Percentiles rank a stretch among this genome's conserved stretches.
phyloP scores from a whole-genome alignment of 1,140 invertebrate species.

The Steinernema khuongi region DNA sequence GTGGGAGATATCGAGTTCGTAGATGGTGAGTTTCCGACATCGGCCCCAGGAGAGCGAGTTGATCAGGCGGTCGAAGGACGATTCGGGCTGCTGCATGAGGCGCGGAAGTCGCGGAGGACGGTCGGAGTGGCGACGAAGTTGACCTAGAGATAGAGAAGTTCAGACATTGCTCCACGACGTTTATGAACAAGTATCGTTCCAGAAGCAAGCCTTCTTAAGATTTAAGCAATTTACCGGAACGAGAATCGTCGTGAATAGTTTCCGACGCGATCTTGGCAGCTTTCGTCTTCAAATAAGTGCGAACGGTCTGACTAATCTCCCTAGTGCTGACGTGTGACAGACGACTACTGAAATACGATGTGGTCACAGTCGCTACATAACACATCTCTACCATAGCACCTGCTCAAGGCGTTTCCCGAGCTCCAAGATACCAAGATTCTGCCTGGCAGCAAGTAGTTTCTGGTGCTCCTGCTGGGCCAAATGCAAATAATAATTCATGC shows the following conservation, averaged over 20 bases:
- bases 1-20: constrained; percentile 77
- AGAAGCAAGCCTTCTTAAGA: no score
- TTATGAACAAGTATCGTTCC: no score
- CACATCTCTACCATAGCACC: neutral
- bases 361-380: neutral
- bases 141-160: no score
- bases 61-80: neutral
- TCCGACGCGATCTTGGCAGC: neutral
- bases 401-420: neutral
- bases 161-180: no score
- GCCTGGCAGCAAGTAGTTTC: neutral
- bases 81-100: neutral
- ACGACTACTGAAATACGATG: neutral
- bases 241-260: neutral
- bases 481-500: neutral
- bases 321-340: neutral
- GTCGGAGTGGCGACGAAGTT: neutral
- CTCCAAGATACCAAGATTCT: neutral
- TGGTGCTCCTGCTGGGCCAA: neutral
- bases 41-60: neutral
- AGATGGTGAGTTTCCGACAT: constrained; percentile 68
- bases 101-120: neutral
- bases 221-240: neutral
- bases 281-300: neutral
- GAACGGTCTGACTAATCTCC: neutral